phyloP scores from a whole-genome alignment of 2,797 vertebrate species.

The Macroramphosus scolopax region DNA sequence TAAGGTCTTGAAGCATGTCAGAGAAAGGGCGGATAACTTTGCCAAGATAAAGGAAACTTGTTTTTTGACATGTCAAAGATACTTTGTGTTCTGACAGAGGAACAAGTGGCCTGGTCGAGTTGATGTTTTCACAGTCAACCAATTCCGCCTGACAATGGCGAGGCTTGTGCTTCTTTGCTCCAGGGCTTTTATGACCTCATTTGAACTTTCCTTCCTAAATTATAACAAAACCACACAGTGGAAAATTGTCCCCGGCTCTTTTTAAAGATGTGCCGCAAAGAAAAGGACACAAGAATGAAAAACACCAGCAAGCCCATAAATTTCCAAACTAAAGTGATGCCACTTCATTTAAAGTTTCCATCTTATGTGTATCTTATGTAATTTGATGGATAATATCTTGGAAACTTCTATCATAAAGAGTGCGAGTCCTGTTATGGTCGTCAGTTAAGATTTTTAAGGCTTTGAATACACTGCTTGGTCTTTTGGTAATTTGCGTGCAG shows the following conservation, averaged over 20 bases:
- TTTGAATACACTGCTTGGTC: conserved; percentile 13
- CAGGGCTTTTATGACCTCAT: conserved; percentile 29
- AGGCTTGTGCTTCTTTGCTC: conserved; percentile 22
- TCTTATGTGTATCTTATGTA: conserved; percentile 24
- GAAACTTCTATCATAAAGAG: conserved; percentile 18
- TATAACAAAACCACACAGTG: conserved; percentile 49
- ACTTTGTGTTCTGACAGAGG: background rate
- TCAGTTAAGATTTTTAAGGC: conserved; percentile 15
- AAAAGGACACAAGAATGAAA: conserved; percentile 35
- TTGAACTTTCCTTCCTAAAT: conserved; percentile 44
- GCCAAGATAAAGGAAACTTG: background rate
- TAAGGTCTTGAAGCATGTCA: background rate
- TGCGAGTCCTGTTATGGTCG: conserved; percentile 11
- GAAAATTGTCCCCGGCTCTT: conserved; percentile 44
- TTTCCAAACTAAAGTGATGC: conserved; percentile 13
- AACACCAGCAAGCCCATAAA: conserved; percentile 21
- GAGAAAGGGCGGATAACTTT: background rate
- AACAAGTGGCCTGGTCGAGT: conserved; percentile 9
- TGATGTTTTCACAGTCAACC: conserved; percentile 26
- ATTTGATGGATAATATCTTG: conserved; percentile 19
- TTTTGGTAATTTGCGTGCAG: conserved; percentile 3
- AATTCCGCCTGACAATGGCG: conserved; percentile 1
- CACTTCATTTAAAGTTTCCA: conserved; percentile 33
- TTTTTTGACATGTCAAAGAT: background rate
- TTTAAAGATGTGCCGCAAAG: conserved; percentile 40